These are phyloP conservation scores for Acrocera orbiculus DNA, from an alignment of 2,888 invertebrate species.

Conservation along the genomic window DNA sequence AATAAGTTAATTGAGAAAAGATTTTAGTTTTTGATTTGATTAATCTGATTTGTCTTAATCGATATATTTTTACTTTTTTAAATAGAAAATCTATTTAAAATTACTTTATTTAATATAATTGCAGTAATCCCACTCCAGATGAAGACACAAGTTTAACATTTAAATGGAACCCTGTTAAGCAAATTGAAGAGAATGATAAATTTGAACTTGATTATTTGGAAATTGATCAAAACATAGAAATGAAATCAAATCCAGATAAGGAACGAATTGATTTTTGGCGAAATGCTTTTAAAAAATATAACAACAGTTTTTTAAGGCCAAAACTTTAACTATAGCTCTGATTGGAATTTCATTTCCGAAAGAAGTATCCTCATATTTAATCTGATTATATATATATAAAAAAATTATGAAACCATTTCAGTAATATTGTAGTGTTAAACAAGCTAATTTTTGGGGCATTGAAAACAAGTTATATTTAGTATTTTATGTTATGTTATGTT, in stretches of 20 bases:
- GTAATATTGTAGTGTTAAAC: too few relatives aligned
- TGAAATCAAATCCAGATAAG: conserved; percentile 21
- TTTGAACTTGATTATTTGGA: conserved; percentile 21
- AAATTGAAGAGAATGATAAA: conserved; percentile 6
- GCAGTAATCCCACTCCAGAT: conserved; percentile 11
- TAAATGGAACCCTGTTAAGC: conserved; percentile 20
- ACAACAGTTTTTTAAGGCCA: conserved; percentile 7
- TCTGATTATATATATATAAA: too few relatives aligned
- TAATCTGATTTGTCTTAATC: too few relatives aligned
- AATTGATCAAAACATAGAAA: conserved; percentile 19
- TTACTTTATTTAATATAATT: not conserved
- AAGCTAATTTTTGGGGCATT: too few relatives aligned
- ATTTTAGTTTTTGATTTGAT: too few relatives aligned
- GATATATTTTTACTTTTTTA: not conserved
- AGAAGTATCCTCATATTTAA: too few relatives aligned
- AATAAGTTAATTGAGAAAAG: too few relatives aligned
- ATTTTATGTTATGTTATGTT: too few relatives aligned
- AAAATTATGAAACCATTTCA: too few relatives aligned
- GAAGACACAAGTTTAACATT: conserved; percentile 7
- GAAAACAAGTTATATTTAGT: too few relatives aligned
- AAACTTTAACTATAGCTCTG: conserved; percentile 5
- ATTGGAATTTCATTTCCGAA: too few relatives aligned
- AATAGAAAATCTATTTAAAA: not conserved
- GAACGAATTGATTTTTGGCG: conserved; percentile 26
- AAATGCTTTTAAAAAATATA: conserved; percentile 21